Conservation (phyloP, 2,113 vertebrate genomes). For the Arothron firmamentum region DNA sequence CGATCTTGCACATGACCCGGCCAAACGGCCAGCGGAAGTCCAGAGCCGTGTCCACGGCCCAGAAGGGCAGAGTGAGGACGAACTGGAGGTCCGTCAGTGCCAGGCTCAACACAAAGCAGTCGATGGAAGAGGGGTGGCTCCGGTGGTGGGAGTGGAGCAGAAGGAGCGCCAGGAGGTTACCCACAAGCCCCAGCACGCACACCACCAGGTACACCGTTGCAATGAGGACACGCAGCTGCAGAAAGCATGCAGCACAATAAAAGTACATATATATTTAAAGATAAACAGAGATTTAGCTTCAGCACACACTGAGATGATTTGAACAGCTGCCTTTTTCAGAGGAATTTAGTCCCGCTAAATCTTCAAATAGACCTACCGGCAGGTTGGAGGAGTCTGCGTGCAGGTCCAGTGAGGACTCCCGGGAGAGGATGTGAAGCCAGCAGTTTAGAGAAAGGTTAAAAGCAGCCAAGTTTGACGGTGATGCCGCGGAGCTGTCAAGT, state of each 20-base stretch:
- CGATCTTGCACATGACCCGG: constrained; percentile 78
- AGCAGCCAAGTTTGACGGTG: constrained; percentile 27
- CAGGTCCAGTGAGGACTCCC: constrained; percentile 65
- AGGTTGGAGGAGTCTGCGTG: constrained; percentile 67
- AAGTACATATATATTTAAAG: background rate
- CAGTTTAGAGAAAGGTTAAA: constrained; percentile 72
- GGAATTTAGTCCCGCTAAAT: background rate
- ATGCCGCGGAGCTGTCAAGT: constrained; percentile 41
- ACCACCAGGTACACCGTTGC: constrained; percentile 76
- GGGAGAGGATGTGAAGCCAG: constrained; percentile 75
- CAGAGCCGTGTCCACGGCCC: constrained; percentile 77
- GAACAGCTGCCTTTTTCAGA: background rate
- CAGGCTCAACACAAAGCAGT: constrained; percentile 77
- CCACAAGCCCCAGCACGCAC: constrained; percentile 76
- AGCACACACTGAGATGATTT: background rate
- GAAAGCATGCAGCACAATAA: constrained; percentile 1
- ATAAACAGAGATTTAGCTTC: background rate
- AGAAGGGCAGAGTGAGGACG: constrained; percentile 79
- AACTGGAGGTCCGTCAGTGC: constrained; percentile 80
- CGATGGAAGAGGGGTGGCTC: constrained; percentile 71
- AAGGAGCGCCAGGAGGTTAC: constrained; percentile 77
- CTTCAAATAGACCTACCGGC: constrained; percentile 44
- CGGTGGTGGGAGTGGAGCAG: constrained; percentile 68
- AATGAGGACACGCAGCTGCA: constrained; percentile 69
- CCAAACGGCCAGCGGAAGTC: constrained; percentile 84